Evolutionary conservation across 2,113 vertebrate genomes (phyloP).

Genomic region (Python bivittatus): DNA sequence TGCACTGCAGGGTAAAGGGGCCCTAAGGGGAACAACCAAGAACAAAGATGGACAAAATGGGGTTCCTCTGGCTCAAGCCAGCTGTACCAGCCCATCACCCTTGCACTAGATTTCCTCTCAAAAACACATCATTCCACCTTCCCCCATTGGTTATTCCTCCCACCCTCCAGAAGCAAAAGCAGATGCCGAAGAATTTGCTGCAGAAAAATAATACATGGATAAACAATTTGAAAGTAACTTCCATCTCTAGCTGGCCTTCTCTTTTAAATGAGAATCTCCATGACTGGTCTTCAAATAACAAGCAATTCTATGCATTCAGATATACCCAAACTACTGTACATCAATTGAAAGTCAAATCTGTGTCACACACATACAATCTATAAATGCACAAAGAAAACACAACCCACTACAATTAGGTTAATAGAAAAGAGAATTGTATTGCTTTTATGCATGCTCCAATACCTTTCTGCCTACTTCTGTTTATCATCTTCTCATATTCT

Average conservation of each 20-base stretch:
- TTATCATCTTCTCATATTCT: slow-evolving; percentile 12
- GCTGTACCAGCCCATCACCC: too few relatives aligned
- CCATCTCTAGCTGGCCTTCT: not conserved
- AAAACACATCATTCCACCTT: too few relatives aligned
- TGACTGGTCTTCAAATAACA: not conserved
- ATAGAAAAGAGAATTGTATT: not conserved
- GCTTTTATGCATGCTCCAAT: not conserved
- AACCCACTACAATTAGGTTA: not conserved
- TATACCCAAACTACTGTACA: not conserved
- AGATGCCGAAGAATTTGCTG: not conserved
- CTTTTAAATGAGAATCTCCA: not conserved
- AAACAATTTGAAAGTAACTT: not conserved
- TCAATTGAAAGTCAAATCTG: not conserved
- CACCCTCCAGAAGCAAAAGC: too few relatives aligned
- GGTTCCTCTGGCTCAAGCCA: too few relatives aligned
- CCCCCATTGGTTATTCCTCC: too few relatives aligned
- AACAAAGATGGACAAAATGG: too few relatives aligned
- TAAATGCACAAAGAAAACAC: not conserved
- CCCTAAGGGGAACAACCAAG: too few relatives aligned
- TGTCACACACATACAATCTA: not conserved
- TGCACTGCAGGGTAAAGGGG: too few relatives aligned
- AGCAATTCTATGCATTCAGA: not conserved
- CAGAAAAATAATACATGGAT: not conserved
- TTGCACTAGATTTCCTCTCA: too few relatives aligned
- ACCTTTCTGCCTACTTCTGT: not conserved